phyloP scores from a whole-genome alignment of 2,888 invertebrate species.

The Sminthurides aquaticus region DNA sequence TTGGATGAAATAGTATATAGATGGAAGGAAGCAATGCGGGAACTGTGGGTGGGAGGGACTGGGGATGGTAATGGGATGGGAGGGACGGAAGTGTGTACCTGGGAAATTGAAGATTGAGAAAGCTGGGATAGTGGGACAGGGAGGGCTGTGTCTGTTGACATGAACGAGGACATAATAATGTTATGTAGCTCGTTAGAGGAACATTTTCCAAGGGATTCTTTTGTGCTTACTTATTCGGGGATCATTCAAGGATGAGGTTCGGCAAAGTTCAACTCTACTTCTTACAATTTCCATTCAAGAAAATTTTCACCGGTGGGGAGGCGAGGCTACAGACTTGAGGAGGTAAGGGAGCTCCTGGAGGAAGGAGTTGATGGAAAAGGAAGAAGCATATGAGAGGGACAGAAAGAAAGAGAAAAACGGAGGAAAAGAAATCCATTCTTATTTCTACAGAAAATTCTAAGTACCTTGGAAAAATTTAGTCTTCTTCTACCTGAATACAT shows the following conservation, averaged over 20 bases:
- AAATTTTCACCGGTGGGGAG: conserved; percentile 23
- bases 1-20: too few species aligned
- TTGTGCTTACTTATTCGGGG: conserved; percentile 10
- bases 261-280: conserved; percentile 16
- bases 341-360: too few species aligned
- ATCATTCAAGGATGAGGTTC: conserved; percentile 18
- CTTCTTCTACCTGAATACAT: not conserved
- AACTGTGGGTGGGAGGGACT: not conserved
- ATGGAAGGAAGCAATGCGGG: too few species aligned
- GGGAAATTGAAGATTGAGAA: not conserved
- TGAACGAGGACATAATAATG: not conserved
- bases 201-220: conserved; percentile 6
- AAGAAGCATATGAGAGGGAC: not conserved
- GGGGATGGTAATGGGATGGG: not conserved
- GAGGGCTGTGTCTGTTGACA: not conserved
- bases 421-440: conserved; percentile 1
- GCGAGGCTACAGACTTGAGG: too few species aligned
- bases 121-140: not conserved
- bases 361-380: not conserved
- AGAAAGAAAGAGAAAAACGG: not conserved
- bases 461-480: not conserved
- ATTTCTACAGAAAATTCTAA: conserved; percentile 6
- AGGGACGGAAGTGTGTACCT: not conserved
- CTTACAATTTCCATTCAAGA: conserved; percentile 21
- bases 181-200: not conserved